A percentile compares a stretch with the other conserved stretches of the same genome.
These are phyloP conservation scores for Ommatoiulus sabulosus DNA, from an alignment of 2,888 invertebrate genomes.

Conservation along the genomic window DNA sequence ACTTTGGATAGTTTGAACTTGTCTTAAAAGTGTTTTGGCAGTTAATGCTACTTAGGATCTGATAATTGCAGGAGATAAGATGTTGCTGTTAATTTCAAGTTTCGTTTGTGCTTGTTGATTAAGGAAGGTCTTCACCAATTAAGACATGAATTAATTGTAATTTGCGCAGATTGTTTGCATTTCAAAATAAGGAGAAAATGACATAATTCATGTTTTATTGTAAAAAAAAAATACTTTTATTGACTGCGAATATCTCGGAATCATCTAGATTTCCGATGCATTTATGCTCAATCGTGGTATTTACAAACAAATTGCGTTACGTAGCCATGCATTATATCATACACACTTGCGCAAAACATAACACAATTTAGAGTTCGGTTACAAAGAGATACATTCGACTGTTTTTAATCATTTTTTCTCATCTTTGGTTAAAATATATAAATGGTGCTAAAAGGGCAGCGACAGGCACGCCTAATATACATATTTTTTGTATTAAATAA, in stretches of 20 bases:
- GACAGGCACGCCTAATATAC: neutral
- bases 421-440: constrained; percentile 24
- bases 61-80: no score
- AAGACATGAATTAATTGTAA: no score
- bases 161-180: no score
- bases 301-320: constrained; percentile 20
- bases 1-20: neutral
- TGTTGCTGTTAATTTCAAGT: no score
- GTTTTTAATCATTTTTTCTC: neutral
- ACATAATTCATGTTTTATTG: neutral
- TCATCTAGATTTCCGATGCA: neutral
- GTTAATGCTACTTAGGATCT: no score
- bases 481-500: neutral
- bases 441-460: neutral
- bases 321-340: neutral
- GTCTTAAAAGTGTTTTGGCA: no score
- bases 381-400: neutral
- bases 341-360: neutral
- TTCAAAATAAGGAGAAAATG: neutral
- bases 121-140: no score
- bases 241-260: neutral
- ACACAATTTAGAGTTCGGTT: neutral
- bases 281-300: neutral
- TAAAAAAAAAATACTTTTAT: constrained; percentile 47
- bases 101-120: no score